Conservation (phyloP, 2,113 vertebrate species). For the Todiramphus chloris region DNA sequence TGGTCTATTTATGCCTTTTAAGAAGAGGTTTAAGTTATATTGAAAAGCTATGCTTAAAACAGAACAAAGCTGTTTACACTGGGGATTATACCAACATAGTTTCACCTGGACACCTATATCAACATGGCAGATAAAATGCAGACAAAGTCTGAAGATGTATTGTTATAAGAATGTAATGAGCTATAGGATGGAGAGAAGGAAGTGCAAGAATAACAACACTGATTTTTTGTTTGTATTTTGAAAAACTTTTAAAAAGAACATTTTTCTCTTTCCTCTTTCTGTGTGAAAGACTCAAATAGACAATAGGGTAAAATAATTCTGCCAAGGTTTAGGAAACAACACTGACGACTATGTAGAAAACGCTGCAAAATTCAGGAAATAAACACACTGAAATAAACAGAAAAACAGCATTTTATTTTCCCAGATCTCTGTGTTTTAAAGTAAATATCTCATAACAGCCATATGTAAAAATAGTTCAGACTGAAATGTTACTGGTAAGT, state of each 20-base stretch:
- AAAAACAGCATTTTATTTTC: constrained; percentile 34
- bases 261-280: constrained; percentile 41
- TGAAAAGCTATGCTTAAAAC: constrained; percentile 1
- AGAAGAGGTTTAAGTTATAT: constrained; percentile 32
- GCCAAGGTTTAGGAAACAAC: not conserved
- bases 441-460: not conserved
- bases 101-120: constrained; percentile 33
- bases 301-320: constrained; percentile 55
- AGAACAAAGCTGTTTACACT: constrained; percentile 14
- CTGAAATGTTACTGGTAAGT: not conserved
- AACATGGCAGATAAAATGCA: not conserved
- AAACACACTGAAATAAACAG: constrained; percentile 50
- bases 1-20: not conserved
- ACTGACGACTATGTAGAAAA: constrained; percentile 27
- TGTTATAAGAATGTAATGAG: constrained; percentile 2
- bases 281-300: constrained; percentile 24
- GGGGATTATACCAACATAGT: not conserved
- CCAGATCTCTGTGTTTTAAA: not conserved
- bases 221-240: constrained; percentile 38
- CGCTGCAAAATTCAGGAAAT: constrained; percentile 34
- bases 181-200: not conserved
- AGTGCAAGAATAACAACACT: constrained; percentile 27
- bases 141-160: not conserved
- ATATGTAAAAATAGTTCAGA: not conserved
- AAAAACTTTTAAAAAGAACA: not conserved